A percentile compares a stretch with the other conserved stretches of the same genome.
Evolutionary conservation across 2,797 vertebrate species (phyloP).

Genomic region (Sebastolobus alascanus): DNA sequence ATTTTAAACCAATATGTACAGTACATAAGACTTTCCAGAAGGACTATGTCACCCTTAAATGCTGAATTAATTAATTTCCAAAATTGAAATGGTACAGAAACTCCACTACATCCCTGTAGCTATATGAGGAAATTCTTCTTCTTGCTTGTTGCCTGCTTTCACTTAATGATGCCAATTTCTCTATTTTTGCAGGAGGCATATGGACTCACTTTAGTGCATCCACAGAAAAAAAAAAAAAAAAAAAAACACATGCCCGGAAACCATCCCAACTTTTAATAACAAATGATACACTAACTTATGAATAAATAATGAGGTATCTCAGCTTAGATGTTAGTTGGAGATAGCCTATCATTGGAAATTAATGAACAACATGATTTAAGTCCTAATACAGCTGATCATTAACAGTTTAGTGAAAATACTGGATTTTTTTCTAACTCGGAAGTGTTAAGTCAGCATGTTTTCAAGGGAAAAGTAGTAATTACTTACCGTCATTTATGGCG

Average conservation of each 20-base stretch:
- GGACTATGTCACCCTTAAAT: neutral
- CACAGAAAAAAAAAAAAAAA: neutral
- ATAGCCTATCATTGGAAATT: neutral
- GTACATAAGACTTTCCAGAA: no score
- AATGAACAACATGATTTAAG: neutral
- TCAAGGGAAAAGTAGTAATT: conserved; percentile 54
- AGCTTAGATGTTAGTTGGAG: neutral
- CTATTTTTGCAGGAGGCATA: conserved; percentile 26
- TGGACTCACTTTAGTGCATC: neutral
- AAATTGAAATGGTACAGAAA: conserved; percentile 14
- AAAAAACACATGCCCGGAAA: neutral
- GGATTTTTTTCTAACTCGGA: conserved; percentile 29
- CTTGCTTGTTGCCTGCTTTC: conserved; percentile 6
- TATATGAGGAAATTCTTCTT: neutral
- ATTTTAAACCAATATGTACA: neutral
- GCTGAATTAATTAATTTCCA: neutral
- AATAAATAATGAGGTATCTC: conserved; percentile 46
- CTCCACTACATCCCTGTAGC: neutral
- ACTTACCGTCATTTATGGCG: conserved; percentile 81
- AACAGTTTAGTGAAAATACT: conserved; percentile 4
- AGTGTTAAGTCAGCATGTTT: conserved; percentile 53
- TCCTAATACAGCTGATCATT: neutral
- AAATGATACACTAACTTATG: conserved; percentile 37
- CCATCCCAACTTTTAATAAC: conserved; percentile 58
- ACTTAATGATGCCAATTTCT: neutral